These are phyloP conservation scores for Columbina picui DNA, from an alignment of 2,113 vertebrate genomes.

Conservation along the genomic window DNA sequence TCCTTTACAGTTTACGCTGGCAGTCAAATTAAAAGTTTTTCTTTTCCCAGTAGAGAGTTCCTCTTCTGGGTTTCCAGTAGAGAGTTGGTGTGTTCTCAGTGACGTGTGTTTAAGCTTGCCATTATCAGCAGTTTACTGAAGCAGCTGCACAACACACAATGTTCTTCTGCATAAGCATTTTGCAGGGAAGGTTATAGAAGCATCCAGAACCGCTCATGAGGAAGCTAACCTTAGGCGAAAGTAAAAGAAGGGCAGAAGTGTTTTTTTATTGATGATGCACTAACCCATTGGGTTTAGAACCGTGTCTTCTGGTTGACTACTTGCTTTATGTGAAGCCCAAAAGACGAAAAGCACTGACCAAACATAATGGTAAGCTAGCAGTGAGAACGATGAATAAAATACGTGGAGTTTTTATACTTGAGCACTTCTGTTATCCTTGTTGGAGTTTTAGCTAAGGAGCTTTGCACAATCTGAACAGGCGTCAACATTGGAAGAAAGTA, in stretches of 20 bases:
- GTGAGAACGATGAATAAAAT: constrained; percentile 76
- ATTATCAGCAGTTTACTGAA: constrained; percentile 64
- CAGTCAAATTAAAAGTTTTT: background rate
- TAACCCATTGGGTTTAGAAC: constrained; percentile 41
- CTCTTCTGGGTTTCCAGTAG: background rate
- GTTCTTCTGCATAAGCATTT: constrained; percentile 66
- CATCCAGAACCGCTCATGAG: constrained; percentile 45
- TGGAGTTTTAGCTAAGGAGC: constrained; percentile 66
- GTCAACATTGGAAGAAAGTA: constrained; percentile 63
- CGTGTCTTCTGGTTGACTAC: constrained; percentile 60
- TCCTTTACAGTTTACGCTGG: background rate
- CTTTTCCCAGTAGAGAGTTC: background rate
- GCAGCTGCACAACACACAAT: constrained; percentile 26
- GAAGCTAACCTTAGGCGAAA: constrained; percentile 60
- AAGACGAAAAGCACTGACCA: constrained; percentile 74
- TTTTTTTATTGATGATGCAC: constrained; percentile 4
- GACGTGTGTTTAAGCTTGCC: constrained; percentile 21
- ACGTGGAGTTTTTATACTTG: constrained; percentile 60
- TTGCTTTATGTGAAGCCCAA: constrained; percentile 44
- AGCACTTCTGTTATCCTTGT: constrained; percentile 57
- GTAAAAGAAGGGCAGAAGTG: constrained; percentile 33
- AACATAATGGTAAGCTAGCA: constrained; percentile 81
- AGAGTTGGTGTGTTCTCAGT: constrained; percentile 28
- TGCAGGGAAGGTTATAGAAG: constrained; percentile 37
- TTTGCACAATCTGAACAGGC: constrained; percentile 69